Evolutionary conservation across 2,113 vertebrate genomes (phyloP).

Genomic region (Syrrhaptes paradoxus): DNA sequence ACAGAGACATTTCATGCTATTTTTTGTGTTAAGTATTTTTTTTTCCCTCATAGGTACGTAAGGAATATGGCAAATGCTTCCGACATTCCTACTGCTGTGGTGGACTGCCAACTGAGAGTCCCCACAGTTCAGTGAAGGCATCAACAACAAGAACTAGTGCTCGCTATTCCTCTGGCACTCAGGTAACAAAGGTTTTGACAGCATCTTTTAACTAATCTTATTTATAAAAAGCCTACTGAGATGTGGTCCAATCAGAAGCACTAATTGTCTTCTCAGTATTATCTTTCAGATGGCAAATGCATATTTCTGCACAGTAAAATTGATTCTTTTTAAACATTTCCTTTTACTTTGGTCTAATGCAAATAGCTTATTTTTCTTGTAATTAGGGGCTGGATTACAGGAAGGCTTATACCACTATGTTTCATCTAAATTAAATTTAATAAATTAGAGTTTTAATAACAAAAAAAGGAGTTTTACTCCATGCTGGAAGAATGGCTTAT

Average conservation of each 20-base stretch:
- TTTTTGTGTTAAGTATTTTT: not conserved
- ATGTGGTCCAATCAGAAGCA: conserved; percentile 61
- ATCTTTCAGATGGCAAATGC: conserved; percentile 48
- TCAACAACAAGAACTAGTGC: conserved; percentile 94
- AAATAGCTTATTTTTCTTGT: not conserved
- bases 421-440: not conserved
- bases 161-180: conserved; percentile 97
- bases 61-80: conserved; percentile 98
- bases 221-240: conserved; percentile 70
- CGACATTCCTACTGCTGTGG: conserved; percentile 96
- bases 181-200: conserved; percentile 83
- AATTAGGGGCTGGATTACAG: not conserved
- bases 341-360: not conserved
- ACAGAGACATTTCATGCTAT: not conserved
- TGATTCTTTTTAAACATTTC: conserved; percentile 29
- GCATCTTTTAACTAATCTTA: conserved; percentile 70
- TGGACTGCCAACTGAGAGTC: conserved; percentile 91
- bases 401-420: not conserved
- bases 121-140: conserved; percentile 93
- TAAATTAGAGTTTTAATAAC: not conserved
- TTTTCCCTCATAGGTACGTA: conserved; percentile 82
- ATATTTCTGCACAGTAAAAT: not conserved
- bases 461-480: not conserved
- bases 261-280: conserved; percentile 72
- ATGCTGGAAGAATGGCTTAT: not conserved